These are phyloP conservation scores for Acanthoscelides obtectus DNA, from an alignment of 2,888 invertebrate species.

Conservation along the genomic window DNA sequence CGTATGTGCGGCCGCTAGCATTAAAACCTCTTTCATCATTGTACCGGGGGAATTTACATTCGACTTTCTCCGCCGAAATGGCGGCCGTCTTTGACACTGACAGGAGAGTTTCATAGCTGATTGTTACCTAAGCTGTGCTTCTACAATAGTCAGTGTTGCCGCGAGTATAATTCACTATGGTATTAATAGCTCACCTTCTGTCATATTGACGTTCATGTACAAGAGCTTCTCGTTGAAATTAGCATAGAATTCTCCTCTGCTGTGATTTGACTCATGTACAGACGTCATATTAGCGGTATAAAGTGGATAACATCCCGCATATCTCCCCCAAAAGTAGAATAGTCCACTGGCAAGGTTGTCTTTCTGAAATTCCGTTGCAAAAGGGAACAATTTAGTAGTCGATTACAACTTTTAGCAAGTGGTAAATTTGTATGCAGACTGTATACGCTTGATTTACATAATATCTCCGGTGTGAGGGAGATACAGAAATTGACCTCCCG, in stretches of 20 bases:
- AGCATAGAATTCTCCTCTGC: slow-evolving; percentile 57
- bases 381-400: background rate
- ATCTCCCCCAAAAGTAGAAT: slow-evolving; percentile 53
- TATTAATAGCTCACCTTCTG: slow-evolving; percentile 47
- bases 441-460: background rate
- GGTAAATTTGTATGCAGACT: background rate
- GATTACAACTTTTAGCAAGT: background rate
- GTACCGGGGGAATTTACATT: no score
- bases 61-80: no score
- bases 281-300: slow-evolving; percentile 57
- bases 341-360: slow-evolving; percentile 38
- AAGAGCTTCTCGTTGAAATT: slow-evolving; percentile 56
- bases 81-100: no score
- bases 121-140: no score
- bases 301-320: slow-evolving; percentile 49
- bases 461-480: background rate
- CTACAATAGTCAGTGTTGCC: no score
- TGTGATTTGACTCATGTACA: slow-evolving; percentile 55
- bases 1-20: no score
- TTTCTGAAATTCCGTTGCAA: slow-evolving; percentile 22
- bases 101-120: no score
- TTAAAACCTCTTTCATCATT: no score
- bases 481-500: background rate
- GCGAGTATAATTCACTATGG: slow-evolving; percentile 3
- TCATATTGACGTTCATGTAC: slow-evolving; percentile 65